Base-by-base conservation (phyloP, 2,888 invertebrate genomes). In the Anoplius nigerrimus region DNA sequence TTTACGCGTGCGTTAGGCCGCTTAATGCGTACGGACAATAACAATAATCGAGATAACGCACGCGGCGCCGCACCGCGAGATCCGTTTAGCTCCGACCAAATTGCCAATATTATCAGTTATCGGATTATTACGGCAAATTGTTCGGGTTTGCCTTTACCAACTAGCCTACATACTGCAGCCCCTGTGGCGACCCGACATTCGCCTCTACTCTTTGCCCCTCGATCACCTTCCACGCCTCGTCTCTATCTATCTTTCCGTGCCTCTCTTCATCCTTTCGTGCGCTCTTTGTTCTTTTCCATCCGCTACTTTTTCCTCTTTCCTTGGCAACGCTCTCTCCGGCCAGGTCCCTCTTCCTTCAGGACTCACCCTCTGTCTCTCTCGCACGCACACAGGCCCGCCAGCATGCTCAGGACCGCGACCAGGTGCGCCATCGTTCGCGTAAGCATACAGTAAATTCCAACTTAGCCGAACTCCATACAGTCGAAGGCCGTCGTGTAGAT, bases 81-180 rank as follows among this genome's bases (percentile, higher is more conserved):
- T 82, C 80, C 81, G 81, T 82, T 83, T 80, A 83, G 73, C 74
- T 62, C 63, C 60, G 68, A 67, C 73, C 79, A 81, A 81, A 85
- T 84, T 81, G 80, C 80, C 84, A 82, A 84, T 85, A 84, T 84
- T 86, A 86, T 85, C 86, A 81, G 84, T 83, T 84, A 85, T 85
- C 83, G 82, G 81, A 86, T 86, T 86, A 86, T 85, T 85, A 85
- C 81, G 79, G 83, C 79, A 82, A 86, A 84, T 86, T 85, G 84
- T 84, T 75, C 82, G 82, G 69, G 79, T 81, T 81, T 79, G 80
- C 82, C 78, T 81, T 80, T 75, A 79, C 80, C 80, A 72, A 76
- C 78, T 76, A 71, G 73, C 69, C 74, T 72, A 75, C 80, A 77
- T 72, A 75, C 65, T 54, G 67, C 68, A 60, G 56, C 69, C 66